These are phyloP conservation scores for Hydrocynus forskahlii DNA, from an alignment of 2,797 vertebrate species.

Conservation along the genomic window DNA sequence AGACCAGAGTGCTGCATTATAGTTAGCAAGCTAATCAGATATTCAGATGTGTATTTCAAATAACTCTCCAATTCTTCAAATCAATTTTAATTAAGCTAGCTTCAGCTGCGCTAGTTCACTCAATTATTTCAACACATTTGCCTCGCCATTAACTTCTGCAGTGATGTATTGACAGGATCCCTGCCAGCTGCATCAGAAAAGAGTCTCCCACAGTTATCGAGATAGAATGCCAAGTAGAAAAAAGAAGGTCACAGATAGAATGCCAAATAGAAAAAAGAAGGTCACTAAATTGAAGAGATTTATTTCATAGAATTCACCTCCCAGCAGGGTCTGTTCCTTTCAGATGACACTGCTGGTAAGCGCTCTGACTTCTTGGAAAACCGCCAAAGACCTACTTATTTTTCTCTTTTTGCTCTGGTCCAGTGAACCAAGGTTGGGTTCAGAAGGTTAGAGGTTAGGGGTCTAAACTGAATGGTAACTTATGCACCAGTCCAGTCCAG, in stretches of 20 bases:
- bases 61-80: background rate
- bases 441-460: constrained; percentile 9
- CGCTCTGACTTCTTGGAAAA: background rate
- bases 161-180: background rate
- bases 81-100: background rate
- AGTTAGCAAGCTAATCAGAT: background rate
- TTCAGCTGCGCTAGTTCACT: background rate
- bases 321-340: background rate
- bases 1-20: background rate
- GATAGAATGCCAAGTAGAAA: background rate
- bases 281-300: background rate
- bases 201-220: background rate
- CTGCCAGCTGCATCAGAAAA: background rate
- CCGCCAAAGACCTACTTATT: background rate
- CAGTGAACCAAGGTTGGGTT: background rate
- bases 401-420: background rate
- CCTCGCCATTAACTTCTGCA: background rate
- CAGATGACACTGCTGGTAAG: background rate
- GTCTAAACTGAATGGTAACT: constrained; percentile 8
- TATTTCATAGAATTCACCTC: background rate
- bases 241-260: background rate
- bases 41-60: background rate
- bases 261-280: background rate
- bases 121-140: background rate
- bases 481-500: background rate